phyloP scores from a whole-genome alignment of 2,797 vertebrate species.

The Taeniopygia guttata region DNA sequence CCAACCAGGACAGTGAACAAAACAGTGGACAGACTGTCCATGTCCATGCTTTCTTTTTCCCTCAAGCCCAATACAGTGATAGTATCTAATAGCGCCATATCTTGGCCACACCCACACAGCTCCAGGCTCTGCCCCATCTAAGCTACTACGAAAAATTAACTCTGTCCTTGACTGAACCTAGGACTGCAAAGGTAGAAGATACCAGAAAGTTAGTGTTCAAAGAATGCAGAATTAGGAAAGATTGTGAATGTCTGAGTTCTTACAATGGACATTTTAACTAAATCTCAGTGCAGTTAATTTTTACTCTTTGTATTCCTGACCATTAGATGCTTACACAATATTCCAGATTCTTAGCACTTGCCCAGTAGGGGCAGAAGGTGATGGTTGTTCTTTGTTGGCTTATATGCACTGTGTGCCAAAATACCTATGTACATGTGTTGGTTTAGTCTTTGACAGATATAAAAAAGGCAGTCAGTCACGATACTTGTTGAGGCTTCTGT shows the following conservation, averaged over 20 bases:
- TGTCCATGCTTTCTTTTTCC: not conserved
- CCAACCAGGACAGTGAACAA: not conserved
- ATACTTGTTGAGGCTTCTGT: not conserved
- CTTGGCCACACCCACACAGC: not conserved
- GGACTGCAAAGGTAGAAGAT: not conserved
- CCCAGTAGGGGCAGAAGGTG: fast-evolving
- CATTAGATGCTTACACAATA: not conserved
- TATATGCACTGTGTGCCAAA: not conserved
- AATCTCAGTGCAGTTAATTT: not conserved
- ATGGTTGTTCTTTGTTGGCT: not conserved
- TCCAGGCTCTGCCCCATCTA: not conserved
- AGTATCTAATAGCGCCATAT: not conserved
- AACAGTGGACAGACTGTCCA: not conserved
- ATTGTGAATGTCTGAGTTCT: not conserved
- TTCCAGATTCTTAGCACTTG: not conserved
- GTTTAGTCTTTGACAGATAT: not conserved
- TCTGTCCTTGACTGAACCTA: not conserved
- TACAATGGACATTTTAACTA: not conserved
- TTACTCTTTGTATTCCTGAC: not conserved
- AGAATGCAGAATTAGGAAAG: not conserved
- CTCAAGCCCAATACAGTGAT: not conserved
- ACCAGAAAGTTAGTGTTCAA: not conserved
- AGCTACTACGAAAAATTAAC: not conserved
- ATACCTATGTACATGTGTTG: not conserved
- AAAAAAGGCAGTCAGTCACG: not conserved